A percentile compares a stretch with the other conserved stretches of the same genome.
Conservation (phyloP, 2,888 invertebrate species). For the Melieria crassipennis region DNA sequence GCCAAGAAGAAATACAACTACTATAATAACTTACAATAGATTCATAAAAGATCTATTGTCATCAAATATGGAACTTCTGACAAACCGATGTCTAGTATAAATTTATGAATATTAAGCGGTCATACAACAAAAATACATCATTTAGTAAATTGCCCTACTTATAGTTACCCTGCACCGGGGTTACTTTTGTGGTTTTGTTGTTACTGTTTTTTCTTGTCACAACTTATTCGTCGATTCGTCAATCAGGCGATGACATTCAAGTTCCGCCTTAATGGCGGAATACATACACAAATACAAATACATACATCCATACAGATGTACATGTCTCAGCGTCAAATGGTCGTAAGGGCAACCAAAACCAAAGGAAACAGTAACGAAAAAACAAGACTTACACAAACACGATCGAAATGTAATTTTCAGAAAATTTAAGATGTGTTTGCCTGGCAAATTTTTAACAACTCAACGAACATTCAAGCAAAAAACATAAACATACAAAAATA, state of each 20-base stretch:
- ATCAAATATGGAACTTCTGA: too few species aligned
- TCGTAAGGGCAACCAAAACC: conserved; percentile 20
- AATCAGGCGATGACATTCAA: conserved; percentile 60
- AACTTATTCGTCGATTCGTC: conserved; percentile 56
- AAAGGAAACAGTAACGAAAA: conserved; percentile 7
- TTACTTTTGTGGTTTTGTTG: neutral
- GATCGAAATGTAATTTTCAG: conserved; percentile 29
- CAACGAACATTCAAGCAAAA: neutral
- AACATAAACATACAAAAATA: conserved; percentile 25
- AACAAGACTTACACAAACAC: neutral
- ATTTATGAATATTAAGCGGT: too few species aligned
- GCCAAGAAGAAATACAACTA: too few species aligned
- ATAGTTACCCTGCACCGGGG: neutral
- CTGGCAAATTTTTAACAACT: conserved; percentile 31
- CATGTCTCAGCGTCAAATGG: conserved; percentile 32
- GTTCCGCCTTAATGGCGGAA: conserved; percentile 53
- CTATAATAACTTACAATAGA: too few species aligned
- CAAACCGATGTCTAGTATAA: too few species aligned
- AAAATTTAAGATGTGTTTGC: conserved; percentile 38
- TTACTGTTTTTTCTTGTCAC: conserved; percentile 30
- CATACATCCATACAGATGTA: conserved; percentile 6
- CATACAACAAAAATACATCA: too few species aligned
- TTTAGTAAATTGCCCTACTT: too few species aligned
- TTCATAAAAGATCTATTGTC: too few species aligned
- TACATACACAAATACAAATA: conserved; percentile 18